phyloP scores from a whole-genome alignment of 2,888 invertebrate species.

The Cheilosia soror region DNA sequence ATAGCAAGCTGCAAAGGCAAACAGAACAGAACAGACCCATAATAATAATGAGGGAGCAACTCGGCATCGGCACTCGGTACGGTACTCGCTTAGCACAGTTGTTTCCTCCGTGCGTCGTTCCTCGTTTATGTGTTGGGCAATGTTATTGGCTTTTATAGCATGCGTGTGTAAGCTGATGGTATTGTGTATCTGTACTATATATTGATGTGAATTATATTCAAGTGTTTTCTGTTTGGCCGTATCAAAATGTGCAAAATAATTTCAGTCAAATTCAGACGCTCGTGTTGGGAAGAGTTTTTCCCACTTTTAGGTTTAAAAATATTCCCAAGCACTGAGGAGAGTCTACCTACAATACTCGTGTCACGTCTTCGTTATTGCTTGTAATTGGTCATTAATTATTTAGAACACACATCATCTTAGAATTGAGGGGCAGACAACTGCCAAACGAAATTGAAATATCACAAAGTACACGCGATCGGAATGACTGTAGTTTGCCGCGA shows the following conservation, averaged over 20 bases:
- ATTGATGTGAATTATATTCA: slow-evolving; percentile 78
- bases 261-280: slow-evolving; percentile 84
- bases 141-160: slow-evolving; percentile 62
- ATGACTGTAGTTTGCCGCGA: slow-evolving; percentile 66
- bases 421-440: slow-evolving; percentile 14
- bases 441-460: slow-evolving; percentile 49
- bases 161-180: slow-evolving; percentile 68
- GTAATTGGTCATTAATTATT: slow-evolving; percentile 70
- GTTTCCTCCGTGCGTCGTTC: background rate
- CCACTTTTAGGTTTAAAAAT: slow-evolving; percentile 62
- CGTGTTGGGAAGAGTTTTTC: slow-evolving; percentile 84
- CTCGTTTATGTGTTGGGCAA: slow-evolving; percentile 45
- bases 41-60: slow-evolving; percentile 21
- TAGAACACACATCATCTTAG: slow-evolving; percentile 41
- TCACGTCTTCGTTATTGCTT: slow-evolving; percentile 66
- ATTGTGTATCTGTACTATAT: slow-evolving; percentile 64
- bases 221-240: slow-evolving; percentile 83
- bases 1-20: slow-evolving; percentile 45
- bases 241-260: slow-evolving; percentile 84
- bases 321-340: slow-evolving; percentile 57
- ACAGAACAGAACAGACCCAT: slow-evolving; percentile 47
- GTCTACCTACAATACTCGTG: slow-evolving; percentile 45
- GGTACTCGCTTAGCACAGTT: slow-evolving; percentile 12
- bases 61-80: slow-evolving; percentile 40
- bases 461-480: slow-evolving; percentile 58